Percentiles rank a stretch among this genome's conserved stretches.
These are phyloP conservation scores for Crotalus viridis DNA, from an alignment of 2,113 vertebrate genomes.

Conservation along the genomic window DNA sequence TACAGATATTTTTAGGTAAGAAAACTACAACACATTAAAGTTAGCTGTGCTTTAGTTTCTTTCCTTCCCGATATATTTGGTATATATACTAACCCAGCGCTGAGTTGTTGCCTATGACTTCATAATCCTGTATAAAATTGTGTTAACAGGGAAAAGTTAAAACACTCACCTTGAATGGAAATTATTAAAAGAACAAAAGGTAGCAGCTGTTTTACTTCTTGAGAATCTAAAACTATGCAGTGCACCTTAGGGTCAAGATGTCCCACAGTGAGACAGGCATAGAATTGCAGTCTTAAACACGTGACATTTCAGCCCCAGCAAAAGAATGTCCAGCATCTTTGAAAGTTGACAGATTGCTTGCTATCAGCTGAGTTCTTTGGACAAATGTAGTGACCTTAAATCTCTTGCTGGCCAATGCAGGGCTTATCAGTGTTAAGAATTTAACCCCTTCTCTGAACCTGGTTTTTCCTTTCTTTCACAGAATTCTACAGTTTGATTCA, in stretches of 20 bases:
- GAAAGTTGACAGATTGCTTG: neutral
- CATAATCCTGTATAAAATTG: neutral
- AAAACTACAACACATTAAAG: neutral
- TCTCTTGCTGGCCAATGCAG: neutral
- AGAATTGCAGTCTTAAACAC: neutral
- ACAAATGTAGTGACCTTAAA: neutral
- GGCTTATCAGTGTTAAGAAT: neutral
- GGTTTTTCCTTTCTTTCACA: neutral
- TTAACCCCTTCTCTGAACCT: neutral
- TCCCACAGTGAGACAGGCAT: neutral
- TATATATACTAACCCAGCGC: neutral
- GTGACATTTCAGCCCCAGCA: neutral
- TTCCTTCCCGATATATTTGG: neutral
- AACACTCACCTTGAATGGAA: neutral
- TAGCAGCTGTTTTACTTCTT: neutral
- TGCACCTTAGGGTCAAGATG: neutral
- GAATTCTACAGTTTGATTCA: neutral
- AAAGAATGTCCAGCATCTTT: neutral
- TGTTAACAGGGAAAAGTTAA: neutral
- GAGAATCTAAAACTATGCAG: neutral
- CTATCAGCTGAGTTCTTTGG: neutral
- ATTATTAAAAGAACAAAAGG: neutral
- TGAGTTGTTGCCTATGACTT: neutral
- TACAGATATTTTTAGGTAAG: neutral
- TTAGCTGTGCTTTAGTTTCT: neutral